A percentile compares a stretch with the other conserved stretches of the same genome.
Conservation (phyloP, 2,797 vertebrate species). For the Moxostoma hubbsi region DNA sequence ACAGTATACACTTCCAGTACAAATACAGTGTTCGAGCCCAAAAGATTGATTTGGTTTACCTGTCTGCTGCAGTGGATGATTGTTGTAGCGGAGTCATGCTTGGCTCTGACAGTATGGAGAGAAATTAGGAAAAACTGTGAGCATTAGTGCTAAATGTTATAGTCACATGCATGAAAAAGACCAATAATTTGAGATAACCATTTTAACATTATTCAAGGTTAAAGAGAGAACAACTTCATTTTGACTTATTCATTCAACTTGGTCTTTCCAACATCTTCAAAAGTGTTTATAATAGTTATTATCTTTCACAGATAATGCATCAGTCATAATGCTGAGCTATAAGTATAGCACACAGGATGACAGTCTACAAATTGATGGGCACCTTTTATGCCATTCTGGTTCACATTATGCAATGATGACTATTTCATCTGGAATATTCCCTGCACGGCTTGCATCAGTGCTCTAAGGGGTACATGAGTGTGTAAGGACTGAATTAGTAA, state of each 20-base stretch:
- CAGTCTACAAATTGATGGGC: background rate
- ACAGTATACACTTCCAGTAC: too few relatives aligned
- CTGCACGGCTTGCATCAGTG: constrained; percentile 28
- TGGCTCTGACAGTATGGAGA: constrained; percentile 64
- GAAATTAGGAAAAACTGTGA: constrained; percentile 13
- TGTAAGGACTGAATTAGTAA: constrained; percentile 41
- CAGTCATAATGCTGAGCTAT: background rate
- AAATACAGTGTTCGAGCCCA: background rate
- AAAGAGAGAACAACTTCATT: too few relatives aligned
- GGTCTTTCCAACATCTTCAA: background rate
- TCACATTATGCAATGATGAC: background rate
- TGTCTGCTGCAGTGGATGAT: constrained; percentile 74
- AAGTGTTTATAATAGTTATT: background rate
- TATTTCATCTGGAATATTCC: constrained; percentile 42
- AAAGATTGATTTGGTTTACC: constrained; percentile 65
- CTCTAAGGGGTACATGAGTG: constrained; percentile 34
- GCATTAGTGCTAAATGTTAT: background rate
- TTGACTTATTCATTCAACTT: too few relatives aligned
- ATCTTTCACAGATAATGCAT: constrained; percentile 30
- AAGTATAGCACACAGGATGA: constrained; percentile 1
- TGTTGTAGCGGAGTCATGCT: constrained; percentile 72
- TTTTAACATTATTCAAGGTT: too few relatives aligned
- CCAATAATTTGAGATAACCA: background rate
- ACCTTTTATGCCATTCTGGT: too few relatives aligned
- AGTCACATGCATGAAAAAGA: background rate